A percentile compares a stretch with the other conserved stretches of the same genome.
Evolutionary conservation across 2,797 vertebrate genomes (phyloP).

Genomic region (Chloroceryle inda): DNA sequence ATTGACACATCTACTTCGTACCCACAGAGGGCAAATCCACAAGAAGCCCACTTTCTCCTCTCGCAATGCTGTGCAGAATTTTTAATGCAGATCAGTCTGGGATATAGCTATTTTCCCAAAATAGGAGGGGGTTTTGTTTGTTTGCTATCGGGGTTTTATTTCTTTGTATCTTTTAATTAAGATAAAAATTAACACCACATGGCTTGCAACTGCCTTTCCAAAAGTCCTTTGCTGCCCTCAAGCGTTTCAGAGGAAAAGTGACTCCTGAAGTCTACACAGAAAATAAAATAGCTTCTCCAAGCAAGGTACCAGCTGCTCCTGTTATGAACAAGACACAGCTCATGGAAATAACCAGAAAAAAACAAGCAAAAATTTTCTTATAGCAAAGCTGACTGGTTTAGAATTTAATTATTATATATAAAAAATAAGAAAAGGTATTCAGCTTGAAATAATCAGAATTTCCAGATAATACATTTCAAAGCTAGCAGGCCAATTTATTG

Average conservation of each 20-base stretch:
- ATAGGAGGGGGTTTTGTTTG: background rate
- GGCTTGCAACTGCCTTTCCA: background rate
- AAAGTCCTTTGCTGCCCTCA: slow-evolving; percentile 77
- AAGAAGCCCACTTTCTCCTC: background rate
- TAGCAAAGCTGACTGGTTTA: background rate
- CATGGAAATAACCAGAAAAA: background rate
- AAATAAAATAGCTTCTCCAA: background rate
- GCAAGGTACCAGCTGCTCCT: background rate
- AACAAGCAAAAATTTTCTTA: background rate
- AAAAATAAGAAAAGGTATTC: background rate
- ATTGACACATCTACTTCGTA: background rate
- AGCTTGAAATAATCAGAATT: background rate
- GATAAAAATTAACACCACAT: background rate
- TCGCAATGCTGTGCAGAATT: background rate
- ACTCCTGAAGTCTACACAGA: background rate
- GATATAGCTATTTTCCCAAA: background rate
- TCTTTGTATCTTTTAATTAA: background rate
- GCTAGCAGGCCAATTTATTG: background rate
- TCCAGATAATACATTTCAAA: background rate
- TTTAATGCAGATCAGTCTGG: background rate
- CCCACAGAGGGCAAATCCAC: background rate
- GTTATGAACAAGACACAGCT: background rate
- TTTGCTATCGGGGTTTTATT: background rate
- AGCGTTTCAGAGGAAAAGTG: slow-evolving; percentile 24
- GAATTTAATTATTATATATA: background rate